Conservation (phyloP, 2,888 invertebrate species). For the Eristalis pertinax region DNA sequence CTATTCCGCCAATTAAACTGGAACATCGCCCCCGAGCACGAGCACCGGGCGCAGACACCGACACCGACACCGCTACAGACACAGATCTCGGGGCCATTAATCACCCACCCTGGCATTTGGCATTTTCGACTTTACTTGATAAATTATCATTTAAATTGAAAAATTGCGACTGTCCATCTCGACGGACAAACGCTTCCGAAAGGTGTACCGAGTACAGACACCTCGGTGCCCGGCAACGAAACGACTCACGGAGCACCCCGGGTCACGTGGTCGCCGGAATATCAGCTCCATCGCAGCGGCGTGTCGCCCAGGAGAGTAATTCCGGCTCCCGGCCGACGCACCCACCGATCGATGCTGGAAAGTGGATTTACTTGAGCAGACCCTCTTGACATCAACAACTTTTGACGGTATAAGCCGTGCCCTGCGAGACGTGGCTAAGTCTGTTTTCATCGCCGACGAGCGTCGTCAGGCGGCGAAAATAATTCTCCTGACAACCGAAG, state of each 20-base stretch:
- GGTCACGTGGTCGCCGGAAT: background rate
- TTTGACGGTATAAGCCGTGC: background rate
- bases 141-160: constrained; percentile 55
- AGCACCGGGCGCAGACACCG: background rate
- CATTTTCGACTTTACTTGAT: constrained; percentile 39
- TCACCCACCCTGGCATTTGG: constrained; percentile 14
- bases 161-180: constrained; percentile 15
- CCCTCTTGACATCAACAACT: constrained; percentile 37
- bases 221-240: background rate
- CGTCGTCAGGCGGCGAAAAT: background rate
- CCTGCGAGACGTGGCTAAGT: background rate
- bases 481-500: constrained; percentile 1
- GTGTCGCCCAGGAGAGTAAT: background rate
- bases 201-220: background rate
- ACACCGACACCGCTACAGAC: too few species aligned
- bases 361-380: background rate
- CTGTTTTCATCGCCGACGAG: background rate
- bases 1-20: constrained; percentile 38
- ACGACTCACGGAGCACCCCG: background rate
- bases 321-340: too few species aligned
- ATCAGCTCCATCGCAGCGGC: background rate
- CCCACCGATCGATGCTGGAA: background rate
- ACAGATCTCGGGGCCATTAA: constrained; percentile 31
- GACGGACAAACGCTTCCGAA: background rate
- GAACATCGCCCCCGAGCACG: constrained; percentile 10